Base-by-base conservation (phyloP, 2,888 invertebrate genomes). In the Tetramorium bicarinatum region DNA sequence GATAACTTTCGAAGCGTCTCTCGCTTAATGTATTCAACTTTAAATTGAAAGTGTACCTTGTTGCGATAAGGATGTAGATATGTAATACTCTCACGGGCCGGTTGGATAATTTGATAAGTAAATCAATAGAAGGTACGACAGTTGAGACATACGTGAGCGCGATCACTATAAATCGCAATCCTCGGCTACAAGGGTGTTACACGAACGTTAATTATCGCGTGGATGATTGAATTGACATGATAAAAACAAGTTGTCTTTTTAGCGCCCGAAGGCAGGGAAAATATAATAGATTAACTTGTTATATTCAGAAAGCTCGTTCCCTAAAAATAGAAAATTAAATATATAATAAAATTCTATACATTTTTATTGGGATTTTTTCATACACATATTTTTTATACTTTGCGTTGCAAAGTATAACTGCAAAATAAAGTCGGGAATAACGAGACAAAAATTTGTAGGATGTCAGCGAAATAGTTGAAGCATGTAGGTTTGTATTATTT, bases 141-240 rank as follows among this genome's bases (percentile, higher is more conserved):
- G 86, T 83, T 83, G 87, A 85, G 86, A 88, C 83, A 83, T 85
- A 76, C 79, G 84, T 81, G 86, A 87, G 85, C 87, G 84, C 87
- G 88, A 88, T 90, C 89, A 87, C 88, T 88, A 92, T 93, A 92
- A 92, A 93, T 93, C 88, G 92, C 89, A 86, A 91, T 92, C 92
- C 92, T 89, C 88, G 90, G 88, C 90, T 85, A 91, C 90, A 91
- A 90, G 92, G 92, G 91, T 91, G 89, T 89, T 90, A 87, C 92
- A 85, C 87, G 89, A 89, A 90, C 91, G 89, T 93, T 93, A 93
- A 93, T 93, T 93, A 92, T 92, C 90, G 85, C 85, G 84, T 87
- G 85, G 83, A 86, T 89, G 92, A 93, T 92, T 91, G 91, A 92
- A 92, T 91, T 89, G 89, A 89, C 87, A 87, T 86, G 91, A 88